phyloP scores from a whole-genome alignment of 2,113 vertebrate genomes.

The Sterna hirundo region DNA sequence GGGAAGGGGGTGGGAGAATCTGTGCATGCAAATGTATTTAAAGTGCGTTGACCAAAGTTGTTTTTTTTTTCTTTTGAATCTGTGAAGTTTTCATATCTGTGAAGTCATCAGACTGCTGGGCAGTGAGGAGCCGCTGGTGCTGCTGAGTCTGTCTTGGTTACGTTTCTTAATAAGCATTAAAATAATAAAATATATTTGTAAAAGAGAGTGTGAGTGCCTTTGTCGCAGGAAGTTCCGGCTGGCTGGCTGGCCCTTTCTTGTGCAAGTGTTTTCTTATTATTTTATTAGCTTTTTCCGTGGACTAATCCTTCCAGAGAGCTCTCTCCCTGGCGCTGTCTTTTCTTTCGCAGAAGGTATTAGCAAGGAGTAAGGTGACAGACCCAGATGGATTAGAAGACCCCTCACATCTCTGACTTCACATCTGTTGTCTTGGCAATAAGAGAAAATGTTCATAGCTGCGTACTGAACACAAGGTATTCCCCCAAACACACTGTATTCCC shows the following conservation, averaged over 20 bases:
- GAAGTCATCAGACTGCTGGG: constrained; percentile 66
- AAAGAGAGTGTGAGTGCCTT: constrained; percentile 31
- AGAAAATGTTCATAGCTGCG: background rate
- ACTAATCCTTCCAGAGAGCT: background rate
- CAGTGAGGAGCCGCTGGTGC: constrained; percentile 62
- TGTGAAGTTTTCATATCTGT: constrained; percentile 69
- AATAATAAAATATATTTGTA: constrained; percentile 71
- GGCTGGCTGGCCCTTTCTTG: background rate
- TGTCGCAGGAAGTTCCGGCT: background rate
- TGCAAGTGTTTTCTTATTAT: background rate
- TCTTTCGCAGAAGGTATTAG: background rate
- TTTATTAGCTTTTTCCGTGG: background rate
- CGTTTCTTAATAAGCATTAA: constrained; percentile 68
- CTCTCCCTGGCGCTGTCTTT: background rate
- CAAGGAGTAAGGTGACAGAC: background rate
- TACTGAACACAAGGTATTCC: background rate
- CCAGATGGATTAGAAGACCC: background rate
- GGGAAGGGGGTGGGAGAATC: background rate
- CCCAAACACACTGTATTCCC: background rate
- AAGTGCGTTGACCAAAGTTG: constrained; percentile 38
- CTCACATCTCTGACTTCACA: background rate
- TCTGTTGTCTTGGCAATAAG: background rate
- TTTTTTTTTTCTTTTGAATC: constrained; percentile 32
- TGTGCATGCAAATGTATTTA: constrained; percentile 59
- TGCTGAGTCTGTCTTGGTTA: constrained; percentile 68